These are phyloP conservation scores for Chiloscyllium punctatum DNA, from an alignment of 2,797 vertebrate genomes.

Conservation along the genomic window DNA sequence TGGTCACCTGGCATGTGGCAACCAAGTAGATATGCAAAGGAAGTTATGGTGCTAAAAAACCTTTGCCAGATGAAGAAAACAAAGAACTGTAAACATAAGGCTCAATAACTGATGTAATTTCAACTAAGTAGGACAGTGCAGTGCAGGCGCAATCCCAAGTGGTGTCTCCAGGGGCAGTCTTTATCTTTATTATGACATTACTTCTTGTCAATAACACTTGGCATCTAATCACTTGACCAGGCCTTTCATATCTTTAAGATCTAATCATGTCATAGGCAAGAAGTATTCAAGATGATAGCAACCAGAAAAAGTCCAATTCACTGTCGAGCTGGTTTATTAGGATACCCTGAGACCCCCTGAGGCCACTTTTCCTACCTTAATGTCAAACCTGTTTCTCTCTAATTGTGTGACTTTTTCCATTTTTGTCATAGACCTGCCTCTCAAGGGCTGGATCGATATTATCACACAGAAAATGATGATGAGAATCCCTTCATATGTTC, in stretches of 20 bases:
- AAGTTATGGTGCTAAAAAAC: background rate
- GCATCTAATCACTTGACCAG: background rate
- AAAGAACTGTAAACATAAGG: background rate
- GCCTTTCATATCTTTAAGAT: background rate
- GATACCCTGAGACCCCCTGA: background rate
- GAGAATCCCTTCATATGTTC: conserved; percentile 98
- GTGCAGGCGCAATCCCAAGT: background rate
- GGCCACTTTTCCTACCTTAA: background rate
- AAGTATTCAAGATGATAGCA: background rate
- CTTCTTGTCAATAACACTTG: background rate
- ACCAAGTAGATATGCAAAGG: background rate
- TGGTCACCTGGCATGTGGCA: background rate
- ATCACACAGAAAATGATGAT: conserved; percentile 88
- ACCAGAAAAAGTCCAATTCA: background rate
- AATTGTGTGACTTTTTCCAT: conserved; percentile 32
- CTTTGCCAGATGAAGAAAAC: background rate
- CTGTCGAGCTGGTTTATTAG: background rate
- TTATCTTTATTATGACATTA: background rate
- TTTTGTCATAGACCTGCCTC: conserved; percentile 65
- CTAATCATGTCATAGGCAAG: too few species aligned
- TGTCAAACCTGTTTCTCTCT: background rate
- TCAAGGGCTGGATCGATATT: conserved; percentile 72
- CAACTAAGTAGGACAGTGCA: background rate
- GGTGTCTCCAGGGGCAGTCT: background rate
- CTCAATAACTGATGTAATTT: background rate